Percentiles rank a stretch among this genome's conserved stretches.
Conservation (phyloP, 1,140 invertebrate species). For the Portunus trituberculatus region DNA sequence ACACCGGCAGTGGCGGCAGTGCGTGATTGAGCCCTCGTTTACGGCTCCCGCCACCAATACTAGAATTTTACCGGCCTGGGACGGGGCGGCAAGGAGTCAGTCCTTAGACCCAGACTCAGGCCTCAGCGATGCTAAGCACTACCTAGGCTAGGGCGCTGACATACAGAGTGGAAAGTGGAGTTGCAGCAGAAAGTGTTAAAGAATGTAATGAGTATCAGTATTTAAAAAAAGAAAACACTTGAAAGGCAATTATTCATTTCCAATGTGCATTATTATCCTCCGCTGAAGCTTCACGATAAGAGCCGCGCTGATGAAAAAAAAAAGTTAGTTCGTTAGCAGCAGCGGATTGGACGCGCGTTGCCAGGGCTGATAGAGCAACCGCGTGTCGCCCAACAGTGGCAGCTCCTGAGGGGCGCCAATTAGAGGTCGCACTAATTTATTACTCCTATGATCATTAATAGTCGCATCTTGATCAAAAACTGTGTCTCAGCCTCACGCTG, state of each 20-base stretch:
- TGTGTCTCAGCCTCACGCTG: conserved; percentile 8
- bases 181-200: background rate
- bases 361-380: background rate
- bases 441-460: conserved; percentile 14
- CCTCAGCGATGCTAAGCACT: background rate
- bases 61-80: background rate
- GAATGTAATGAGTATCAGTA: background rate
- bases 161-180: background rate
- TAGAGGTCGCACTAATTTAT: conserved; percentile 2
- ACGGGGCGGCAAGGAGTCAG: background rate
- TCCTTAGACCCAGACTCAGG: background rate
- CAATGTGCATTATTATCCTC: background rate
- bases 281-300: background rate
- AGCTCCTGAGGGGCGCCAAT: background rate
- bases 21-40: conserved; percentile 47
- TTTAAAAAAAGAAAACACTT: background rate
- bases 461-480: conserved; percentile 1
- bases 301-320: background rate
- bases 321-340: background rate
- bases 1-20: background rate
- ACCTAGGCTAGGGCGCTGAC: background rate
- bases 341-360: background rate
- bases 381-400: background rate
- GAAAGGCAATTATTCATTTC: background rate
- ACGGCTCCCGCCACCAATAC: conserved; percentile 30